Conservation (phyloP, 1,140 invertebrate genomes). For the Varroa destructor region DNA sequence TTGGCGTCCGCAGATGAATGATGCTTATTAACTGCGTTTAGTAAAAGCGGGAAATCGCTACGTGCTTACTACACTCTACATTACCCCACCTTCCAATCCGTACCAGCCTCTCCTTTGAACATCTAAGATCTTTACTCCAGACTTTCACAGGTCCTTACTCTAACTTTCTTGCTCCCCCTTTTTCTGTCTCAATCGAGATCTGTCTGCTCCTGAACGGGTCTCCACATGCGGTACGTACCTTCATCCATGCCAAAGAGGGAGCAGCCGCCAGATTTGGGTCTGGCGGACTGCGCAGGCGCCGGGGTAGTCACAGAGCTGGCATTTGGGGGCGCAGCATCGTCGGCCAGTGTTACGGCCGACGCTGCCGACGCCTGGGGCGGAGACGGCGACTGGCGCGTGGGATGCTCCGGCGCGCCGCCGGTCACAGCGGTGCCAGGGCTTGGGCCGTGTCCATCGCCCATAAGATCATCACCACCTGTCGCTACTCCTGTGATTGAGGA, state of each 20-base stretch:
- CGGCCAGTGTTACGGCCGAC: too few relatives aligned
- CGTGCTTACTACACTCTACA: too few relatives aligned
- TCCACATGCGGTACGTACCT: slow-evolving; percentile 16
- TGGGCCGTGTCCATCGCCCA: neutral
- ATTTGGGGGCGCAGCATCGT: too few relatives aligned
- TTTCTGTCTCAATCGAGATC: neutral
- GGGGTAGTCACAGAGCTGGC: neutral
- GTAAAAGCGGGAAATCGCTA: too few relatives aligned
- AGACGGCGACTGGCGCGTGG: slow-evolving; percentile 25
- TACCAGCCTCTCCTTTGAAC: too few relatives aligned
- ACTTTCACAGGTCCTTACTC: neutral
- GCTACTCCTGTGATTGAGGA: neutral
- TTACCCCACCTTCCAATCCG: too few relatives aligned
- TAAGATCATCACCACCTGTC: too few relatives aligned
- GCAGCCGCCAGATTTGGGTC: slow-evolving; percentile 20
- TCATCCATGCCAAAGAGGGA: slow-evolving; percentile 27
- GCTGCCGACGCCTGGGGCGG: slow-evolving; percentile 9
- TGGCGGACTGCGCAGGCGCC: slow-evolving; percentile 6
- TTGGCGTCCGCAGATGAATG: too few relatives aligned
- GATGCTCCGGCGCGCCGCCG: slow-evolving; percentile 26
- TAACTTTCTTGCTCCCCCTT: neutral
- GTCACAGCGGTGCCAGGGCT: slow-evolving; percentile 1
- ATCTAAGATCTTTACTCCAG: too few relatives aligned
- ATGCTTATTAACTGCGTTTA: too few relatives aligned
- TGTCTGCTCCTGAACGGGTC: neutral